phyloP scores from a whole-genome alignment of 1,140 invertebrate species.

The Macrobrachium rosenbergii region DNA sequence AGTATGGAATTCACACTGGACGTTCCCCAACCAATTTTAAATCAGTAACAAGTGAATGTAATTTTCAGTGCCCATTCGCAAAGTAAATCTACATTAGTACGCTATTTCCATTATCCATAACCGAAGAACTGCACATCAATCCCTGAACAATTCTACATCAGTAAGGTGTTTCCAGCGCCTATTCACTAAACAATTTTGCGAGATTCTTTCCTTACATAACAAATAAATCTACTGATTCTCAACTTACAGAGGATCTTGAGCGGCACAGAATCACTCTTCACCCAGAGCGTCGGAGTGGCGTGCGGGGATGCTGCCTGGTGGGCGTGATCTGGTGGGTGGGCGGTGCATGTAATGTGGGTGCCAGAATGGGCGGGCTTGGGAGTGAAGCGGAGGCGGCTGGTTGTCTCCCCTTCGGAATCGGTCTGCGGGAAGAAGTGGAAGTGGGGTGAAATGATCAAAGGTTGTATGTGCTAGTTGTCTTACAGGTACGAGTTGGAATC shows the following conservation, averaged over 20 bases:
- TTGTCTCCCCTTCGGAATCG: slow-evolving; percentile 36
- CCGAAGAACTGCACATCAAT: no score
- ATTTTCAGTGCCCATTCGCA: no score
- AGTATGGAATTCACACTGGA: no score
- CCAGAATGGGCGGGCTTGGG: slow-evolving; percentile 28
- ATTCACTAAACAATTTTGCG: no score
- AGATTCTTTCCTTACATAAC: no score
- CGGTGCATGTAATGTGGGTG: slow-evolving; percentile 38
- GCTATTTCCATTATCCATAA: no score
- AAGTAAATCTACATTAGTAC: no score
- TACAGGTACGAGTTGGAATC: no score
- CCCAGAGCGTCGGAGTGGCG: slow-evolving; percentile 6
- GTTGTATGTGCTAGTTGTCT: neutral
- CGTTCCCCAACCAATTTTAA: no score
- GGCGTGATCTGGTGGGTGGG: slow-evolving; percentile 38
- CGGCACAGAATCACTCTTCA: slow-evolving; percentile 39
- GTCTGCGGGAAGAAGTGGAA: slow-evolving; percentile 15
- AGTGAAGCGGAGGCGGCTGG: slow-evolving; percentile 47
- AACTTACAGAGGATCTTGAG: slow-evolving; percentile 42
- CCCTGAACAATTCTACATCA: no score
- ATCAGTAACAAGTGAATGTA: no score
- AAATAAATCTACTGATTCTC: neutral
- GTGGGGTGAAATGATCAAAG: neutral
- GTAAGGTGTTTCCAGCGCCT: no score
- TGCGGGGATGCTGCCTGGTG: slow-evolving; percentile 9